Conservation (phyloP, 2,888 invertebrate genomes). For the Philonicus albiceps region DNA sequence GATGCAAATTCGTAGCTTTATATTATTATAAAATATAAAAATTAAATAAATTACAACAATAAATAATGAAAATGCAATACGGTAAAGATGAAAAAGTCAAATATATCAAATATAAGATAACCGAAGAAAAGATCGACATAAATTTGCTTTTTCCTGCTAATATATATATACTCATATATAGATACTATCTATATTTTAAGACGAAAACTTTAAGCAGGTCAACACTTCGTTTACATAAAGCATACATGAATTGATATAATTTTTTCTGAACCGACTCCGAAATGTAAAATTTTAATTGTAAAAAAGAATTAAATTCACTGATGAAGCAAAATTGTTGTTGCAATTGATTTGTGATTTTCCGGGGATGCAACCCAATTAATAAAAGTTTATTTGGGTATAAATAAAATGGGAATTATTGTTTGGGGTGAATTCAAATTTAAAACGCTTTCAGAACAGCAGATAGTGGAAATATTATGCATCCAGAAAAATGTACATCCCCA, state of each 20-base stretch:
- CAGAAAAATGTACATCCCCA: neutral
- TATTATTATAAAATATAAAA: too few relatives aligned
- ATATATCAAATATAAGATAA: too few relatives aligned
- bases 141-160: too few relatives aligned
- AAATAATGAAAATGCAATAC: too few relatives aligned
- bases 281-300: neutral
- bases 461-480: neutral
- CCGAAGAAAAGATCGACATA: too few relatives aligned
- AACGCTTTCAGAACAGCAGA: neutral
- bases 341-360: neutral
- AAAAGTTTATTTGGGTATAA: neutral
- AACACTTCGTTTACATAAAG: neutral
- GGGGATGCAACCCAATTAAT: neutral
- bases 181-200: too few relatives aligned
- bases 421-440: neutral
- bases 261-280: neutral
- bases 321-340: neutral
- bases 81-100: too few relatives aligned
- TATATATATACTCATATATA: too few relatives aligned
- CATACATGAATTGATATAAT: neutral
- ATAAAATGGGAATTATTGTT: neutral
- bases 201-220: too few relatives aligned
- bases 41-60: too few relatives aligned
- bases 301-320: neutral
- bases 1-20: too few relatives aligned